A percentile compares a stretch with the other conserved stretches of the same genome.
Evolutionary conservation across 2,888 invertebrate species (phyloP).

Genomic region (Agrochola circellaris): DNA sequence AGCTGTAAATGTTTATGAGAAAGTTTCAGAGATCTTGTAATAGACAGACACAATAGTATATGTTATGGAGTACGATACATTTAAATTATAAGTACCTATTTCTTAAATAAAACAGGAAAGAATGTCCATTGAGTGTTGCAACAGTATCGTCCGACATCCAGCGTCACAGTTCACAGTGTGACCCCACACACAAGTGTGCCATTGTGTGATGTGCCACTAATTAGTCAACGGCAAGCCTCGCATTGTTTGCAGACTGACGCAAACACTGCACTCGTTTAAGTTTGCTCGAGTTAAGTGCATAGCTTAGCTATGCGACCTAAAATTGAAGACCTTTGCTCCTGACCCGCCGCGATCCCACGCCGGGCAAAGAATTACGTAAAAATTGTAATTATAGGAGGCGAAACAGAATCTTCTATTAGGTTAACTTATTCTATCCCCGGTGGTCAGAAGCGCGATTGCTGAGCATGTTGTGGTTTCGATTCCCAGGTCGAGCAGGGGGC

Average conservation of each 20-base stretch:
- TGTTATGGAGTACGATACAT: neutral
- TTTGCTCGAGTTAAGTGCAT: constrained; percentile 15
- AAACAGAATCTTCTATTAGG: neutral
- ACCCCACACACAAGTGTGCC: constrained; percentile 27
- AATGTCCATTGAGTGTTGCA: constrained; percentile 35
- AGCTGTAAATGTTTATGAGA: neutral
- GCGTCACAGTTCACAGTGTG: constrained; percentile 9
- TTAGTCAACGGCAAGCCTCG: constrained; percentile 39
- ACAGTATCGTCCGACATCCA: constrained; percentile 22
- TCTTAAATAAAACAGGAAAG: constrained; percentile 16
- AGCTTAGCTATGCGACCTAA: constrained; percentile 29
- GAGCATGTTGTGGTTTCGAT: neutral
- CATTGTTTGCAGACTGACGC: constrained; percentile 43
- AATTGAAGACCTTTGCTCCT: constrained; percentile 17
- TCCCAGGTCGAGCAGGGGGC: no score
- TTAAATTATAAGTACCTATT: neutral
- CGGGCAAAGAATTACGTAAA: neutral
- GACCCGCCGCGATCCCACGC: constrained; percentile 3
- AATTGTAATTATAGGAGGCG: neutral
- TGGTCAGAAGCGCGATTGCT: no score
- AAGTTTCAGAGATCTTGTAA: neutral
- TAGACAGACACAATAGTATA: neutral
- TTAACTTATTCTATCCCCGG: no score
- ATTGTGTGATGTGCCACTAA: constrained; percentile 55
- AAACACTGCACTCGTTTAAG: constrained; percentile 38